Evolutionary conservation across 2,113 vertebrate genomes (phyloP).

Genomic region (Rhipidura dahli): DNA sequence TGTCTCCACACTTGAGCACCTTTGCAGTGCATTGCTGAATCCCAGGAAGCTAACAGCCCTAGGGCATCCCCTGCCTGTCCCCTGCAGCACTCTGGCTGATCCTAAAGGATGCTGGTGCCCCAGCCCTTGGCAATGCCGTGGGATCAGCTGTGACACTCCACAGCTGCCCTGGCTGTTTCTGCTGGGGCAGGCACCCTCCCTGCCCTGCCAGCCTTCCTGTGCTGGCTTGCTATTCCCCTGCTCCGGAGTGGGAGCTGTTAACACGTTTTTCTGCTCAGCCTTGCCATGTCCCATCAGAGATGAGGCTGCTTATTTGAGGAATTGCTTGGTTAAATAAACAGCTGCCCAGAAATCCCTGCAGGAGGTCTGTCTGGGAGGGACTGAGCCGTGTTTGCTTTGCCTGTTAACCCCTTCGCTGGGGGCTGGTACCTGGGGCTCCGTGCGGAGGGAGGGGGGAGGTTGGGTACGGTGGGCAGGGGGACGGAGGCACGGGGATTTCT

Average conservation of each 20-base stretch:
- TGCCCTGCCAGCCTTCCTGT: neutral
- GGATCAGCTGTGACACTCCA: neutral
- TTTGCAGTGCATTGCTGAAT: neutral
- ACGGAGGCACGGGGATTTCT: neutral
- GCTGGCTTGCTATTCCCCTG: neutral
- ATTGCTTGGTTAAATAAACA: constrained; percentile 26
- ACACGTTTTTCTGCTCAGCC: neutral
- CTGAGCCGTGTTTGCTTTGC: neutral
- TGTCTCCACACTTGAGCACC: neutral
- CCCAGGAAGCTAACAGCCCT: neutral
- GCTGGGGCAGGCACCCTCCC: neutral
- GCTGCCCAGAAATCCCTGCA: neutral
- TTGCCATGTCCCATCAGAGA: constrained; percentile 19
- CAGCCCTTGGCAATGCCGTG: neutral
- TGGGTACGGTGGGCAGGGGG: neutral
- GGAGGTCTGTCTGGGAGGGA: neutral
- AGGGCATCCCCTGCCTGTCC: neutral
- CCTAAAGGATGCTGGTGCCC: neutral
- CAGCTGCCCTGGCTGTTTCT: neutral
- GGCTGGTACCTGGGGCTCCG: neutral
- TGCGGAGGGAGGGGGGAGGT: rapidly evolving
- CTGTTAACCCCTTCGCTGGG: neutral
- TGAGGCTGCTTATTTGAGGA: constrained; percentile 2
- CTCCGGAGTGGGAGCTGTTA: neutral
- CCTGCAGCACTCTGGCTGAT: neutral